Evolutionary conservation across 2,888 invertebrate species (phyloP), one percentile per base, ranked within the genome.

Genomic region (Lepidocyrtinus sp.): DNA sequence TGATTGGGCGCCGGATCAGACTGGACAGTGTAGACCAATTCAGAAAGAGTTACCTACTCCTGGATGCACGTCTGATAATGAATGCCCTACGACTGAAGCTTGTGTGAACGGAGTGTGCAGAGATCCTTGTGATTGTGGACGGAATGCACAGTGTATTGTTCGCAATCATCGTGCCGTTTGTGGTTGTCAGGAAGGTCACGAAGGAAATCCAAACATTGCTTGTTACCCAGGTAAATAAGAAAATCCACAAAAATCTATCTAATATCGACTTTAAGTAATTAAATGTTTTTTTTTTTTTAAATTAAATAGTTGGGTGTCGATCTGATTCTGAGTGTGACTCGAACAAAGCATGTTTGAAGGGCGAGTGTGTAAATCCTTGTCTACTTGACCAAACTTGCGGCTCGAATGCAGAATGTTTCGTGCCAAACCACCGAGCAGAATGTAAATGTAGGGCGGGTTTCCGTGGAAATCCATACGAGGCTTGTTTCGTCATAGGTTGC

Each of bases 61-160:
- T 1, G 94, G 94, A 64, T 97, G 96, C 87, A 92, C 92, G n/a
- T 90, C 92, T 7, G 95, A 97, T 88, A 91, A 91, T 79, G 96
- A 96, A 85, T 97, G 97, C 88, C 90, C 91, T 2, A 92, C 92
- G 65, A 92, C 91, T 84, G 94, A 96, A 88, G 93, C 96, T 9
- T 97, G 97, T 88, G 92, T 96, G 59, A 95, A 96, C 87, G 91
- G 96, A 87, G 92, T 94, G 85, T 97, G 97, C 87, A 91, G 94
- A 85, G 94, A 95, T 87, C 96, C 96, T 15, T 96, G 96, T 88
- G 94, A 94, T 87, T 97, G 96, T 88, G 96, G 81, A 65, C 82
- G 65, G 76, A 84, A 96, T 87, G 94, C 96, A 50, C 92, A 93
- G 85, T 97, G 97, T 87, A 91, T 92, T 83, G 93, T 96, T 3